Base-by-base conservation (phyloP, 2,797 vertebrate species). In the Orestias chungarensis region DNA sequence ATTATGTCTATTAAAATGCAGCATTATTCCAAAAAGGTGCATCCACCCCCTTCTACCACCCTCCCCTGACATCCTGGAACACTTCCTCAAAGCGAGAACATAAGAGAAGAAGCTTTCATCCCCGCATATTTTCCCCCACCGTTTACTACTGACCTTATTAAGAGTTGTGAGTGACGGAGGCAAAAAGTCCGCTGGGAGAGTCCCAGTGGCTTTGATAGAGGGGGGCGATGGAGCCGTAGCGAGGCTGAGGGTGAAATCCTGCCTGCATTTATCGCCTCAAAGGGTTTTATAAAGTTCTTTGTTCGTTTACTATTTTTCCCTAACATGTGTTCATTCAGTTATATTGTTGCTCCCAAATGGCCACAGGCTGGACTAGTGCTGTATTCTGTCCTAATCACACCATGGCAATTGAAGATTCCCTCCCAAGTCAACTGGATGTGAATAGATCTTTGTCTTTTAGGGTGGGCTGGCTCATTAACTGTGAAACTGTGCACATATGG, bases 141-240 rank as follows among this genome's bases (percentile, higher is more conserved):
- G 80, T 93, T 93, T 91, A 89, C 90, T 85, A 89, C 86, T 93
- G 91, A 92, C 92, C 94, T 94, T 94, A 92, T 94, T 94, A 93
- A 87, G 88, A 90, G 80, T 75, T 88, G 89, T 90, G 92, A 93
- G 90, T 91, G 89, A 92, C 82, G 76, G 88, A 87, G 88, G 84
- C 79, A 84, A 85, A 84, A 59, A 59, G 80, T 88, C 85, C 83
- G 80, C 78, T 44, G 64, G 73, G 78, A 68, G 83, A 82, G 84
- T 89, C 88, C 88, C 87, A 4, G 61, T 88, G 88, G 81, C 79
- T 87, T 88, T 89, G 86, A 90, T 81, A 76, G 88, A 89, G 81
- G 82, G 71, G 78, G 74, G 83, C 66, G 65, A 76, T 83, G 87
- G 82, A 83, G 81, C 79, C 74, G 69, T 80, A 78, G 77, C 79